Evolutionary conservation across 2,888 invertebrate genomes (phyloP).

Genomic region (Drosophila acutilabella): DNA sequence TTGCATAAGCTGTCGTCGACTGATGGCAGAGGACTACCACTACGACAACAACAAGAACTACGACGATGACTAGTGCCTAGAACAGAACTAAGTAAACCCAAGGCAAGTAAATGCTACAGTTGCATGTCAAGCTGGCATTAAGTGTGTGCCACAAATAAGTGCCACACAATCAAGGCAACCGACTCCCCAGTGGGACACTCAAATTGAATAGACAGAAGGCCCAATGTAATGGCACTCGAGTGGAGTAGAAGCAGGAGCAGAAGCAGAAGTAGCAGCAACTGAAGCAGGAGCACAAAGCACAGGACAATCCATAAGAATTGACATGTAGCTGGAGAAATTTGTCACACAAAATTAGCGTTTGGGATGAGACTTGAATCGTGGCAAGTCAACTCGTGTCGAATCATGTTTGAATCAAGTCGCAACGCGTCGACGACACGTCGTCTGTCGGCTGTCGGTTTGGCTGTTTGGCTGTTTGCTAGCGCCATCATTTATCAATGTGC

Average conservation of each 20-base stretch:
- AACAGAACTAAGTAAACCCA: conserved; percentile 7
- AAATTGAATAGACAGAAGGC: conserved; percentile 53
- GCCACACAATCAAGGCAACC: conserved; percentile 39
- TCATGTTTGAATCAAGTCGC: conserved; percentile 1
- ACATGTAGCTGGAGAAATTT: conserved; percentile 62
- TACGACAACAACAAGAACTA: not conserved
- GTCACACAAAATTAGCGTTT: conserved; percentile 73
- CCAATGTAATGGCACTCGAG: conserved; percentile 37
- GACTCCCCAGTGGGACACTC: conserved; percentile 26
- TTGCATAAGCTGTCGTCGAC: conserved; percentile 29
- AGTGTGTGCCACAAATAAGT: conserved; percentile 46
- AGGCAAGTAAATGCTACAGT: conserved; percentile 35
- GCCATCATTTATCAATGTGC: conserved; percentile 61
- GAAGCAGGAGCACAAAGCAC: not conserved
- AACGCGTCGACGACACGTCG: not conserved
- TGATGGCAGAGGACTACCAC: not conserved
- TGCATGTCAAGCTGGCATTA: conserved; percentile 67
- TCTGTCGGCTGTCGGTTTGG: too few species aligned
- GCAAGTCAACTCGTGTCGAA: conserved; percentile 12
- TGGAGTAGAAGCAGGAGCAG: not conserved
- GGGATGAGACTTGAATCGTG: conserved; percentile 8
- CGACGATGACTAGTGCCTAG: not conserved
- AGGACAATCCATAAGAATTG: conserved; percentile 57
- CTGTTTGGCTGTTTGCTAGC: conserved; percentile 14
- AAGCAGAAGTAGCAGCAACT: not conserved